Evolutionary conservation across 2,888 invertebrate species (phyloP).

Genomic region (Chloroclystis v-ata): DNA sequence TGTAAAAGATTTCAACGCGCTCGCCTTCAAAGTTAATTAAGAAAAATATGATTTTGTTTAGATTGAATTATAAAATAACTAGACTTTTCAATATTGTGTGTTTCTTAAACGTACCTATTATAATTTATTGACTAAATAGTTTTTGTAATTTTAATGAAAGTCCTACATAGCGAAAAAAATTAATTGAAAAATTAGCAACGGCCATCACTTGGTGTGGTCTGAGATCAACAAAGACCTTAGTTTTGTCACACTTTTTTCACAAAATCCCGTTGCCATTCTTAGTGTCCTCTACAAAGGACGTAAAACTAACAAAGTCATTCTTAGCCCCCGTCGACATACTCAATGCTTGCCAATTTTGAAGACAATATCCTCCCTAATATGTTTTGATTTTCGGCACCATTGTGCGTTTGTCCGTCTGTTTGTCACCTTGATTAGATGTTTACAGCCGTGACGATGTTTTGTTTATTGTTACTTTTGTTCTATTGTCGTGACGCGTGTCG

Average conservation of each 20-base stretch:
- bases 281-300: slow-evolving; percentile 52
- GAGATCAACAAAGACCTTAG: slow-evolving; percentile 47
- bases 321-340: slow-evolving; percentile 60
- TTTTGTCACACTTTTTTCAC: slow-evolving; percentile 36
- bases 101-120: too few relatives aligned
- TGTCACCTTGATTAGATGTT: slow-evolving; percentile 52
- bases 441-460: slow-evolving; percentile 59
- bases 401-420: slow-evolving; percentile 49
- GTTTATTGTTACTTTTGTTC: slow-evolving; percentile 44
- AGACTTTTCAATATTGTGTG: too few relatives aligned
- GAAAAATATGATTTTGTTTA: too few relatives aligned
- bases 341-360: slow-evolving; percentile 65
- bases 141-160: too few relatives aligned
- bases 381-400: slow-evolving; percentile 70
- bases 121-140: too few relatives aligned
- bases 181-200: slow-evolving; percentile 72
- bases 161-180: slow-evolving; percentile 22
- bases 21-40: background rate
- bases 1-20: slow-evolving; percentile 34
- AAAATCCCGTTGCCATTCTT: slow-evolving; percentile 44
- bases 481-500: slow-evolving; percentile 56
- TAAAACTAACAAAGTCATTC: slow-evolving; percentile 35
- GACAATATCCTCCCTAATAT: slow-evolving; percentile 69
- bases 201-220: slow-evolving; percentile 67
- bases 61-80: too few relatives aligned